These are phyloP conservation scores for Melanchra persicariae DNA, from an alignment of 2,888 invertebrate species.

Conservation along the genomic window DNA sequence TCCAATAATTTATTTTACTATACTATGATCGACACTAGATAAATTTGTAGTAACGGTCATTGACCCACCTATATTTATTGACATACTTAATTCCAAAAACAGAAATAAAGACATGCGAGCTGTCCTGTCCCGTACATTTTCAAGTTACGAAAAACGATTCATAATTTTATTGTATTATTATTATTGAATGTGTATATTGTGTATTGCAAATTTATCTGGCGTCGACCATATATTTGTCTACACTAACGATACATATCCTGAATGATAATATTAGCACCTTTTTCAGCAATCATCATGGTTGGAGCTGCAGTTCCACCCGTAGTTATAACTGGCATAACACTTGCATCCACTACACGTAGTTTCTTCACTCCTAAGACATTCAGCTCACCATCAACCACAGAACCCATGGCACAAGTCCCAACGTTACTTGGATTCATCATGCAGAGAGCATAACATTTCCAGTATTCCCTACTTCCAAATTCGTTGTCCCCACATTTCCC, in stretches of 20 bases:
- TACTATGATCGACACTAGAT: too few species aligned
- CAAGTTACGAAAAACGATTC: too few species aligned
- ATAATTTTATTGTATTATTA: too few species aligned
- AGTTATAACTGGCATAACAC: slow-evolving; percentile 87
- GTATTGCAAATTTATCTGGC: too few species aligned
- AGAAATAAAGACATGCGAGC: too few species aligned
- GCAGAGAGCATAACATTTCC: slow-evolving; percentile 45
- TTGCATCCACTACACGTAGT: slow-evolving; percentile 67
- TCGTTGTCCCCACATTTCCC: background rate
- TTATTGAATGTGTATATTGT: too few species aligned
- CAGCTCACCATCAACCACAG: slow-evolving; percentile 43
- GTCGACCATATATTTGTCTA: too few species aligned
- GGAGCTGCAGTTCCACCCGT: slow-evolving; percentile 90
- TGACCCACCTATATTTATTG: too few species aligned
- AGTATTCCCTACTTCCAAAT: slow-evolving; percentile 26
- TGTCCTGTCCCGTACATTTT: too few species aligned
- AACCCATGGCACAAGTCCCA: slow-evolving; percentile 49
- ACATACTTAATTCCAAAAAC: too few species aligned
- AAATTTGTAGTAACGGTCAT: too few species aligned
- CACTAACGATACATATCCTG: background rate
- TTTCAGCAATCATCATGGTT: slow-evolving; percentile 68
- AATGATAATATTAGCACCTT: slow-evolving; percentile 61
- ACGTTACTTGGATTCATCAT: slow-evolving; percentile 18
- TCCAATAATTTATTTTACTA: too few species aligned
- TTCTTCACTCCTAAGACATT: slow-evolving; percentile 38